A percentile compares a stretch with the other conserved stretches of the same genome.
phyloP scores from a whole-genome alignment of 2,797 vertebrate species.

The Pachyuromys duprasi region DNA sequence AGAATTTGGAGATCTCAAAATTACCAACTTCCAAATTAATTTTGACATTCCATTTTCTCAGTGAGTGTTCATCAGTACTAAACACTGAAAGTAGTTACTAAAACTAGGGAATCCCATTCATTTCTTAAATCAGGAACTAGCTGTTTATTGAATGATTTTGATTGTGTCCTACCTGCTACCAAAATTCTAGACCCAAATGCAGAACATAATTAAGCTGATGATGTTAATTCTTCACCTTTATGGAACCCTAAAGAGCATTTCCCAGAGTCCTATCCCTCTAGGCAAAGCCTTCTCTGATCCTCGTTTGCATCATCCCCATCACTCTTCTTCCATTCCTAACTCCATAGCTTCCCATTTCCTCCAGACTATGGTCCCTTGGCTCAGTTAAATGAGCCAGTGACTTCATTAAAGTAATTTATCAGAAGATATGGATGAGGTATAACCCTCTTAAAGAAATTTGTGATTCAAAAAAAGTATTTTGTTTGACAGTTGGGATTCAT shows the following conservation, averaged over 20 bases:
- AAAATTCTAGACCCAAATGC: slow-evolving; percentile 25
- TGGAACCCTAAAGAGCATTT: not conserved
- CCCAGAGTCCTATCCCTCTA: not conserved
- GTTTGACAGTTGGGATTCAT: slow-evolving; percentile 11
- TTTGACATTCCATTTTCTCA: slow-evolving; percentile 24
- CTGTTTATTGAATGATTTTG: not conserved
- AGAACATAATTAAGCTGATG: not conserved
- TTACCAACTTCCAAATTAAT: slow-evolving; percentile 30
- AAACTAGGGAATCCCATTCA: not conserved
- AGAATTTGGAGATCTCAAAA: slow-evolving; percentile 46
- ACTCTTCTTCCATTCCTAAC: not conserved
- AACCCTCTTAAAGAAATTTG: slow-evolving; percentile 56
- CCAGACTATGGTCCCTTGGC: slow-evolving; percentile 5
- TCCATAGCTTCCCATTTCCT: not conserved
- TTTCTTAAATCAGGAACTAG: slow-evolving; percentile 38
- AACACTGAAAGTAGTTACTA: not conserved
- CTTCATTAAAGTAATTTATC: slow-evolving; percentile 67
- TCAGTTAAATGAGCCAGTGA: slow-evolving; percentile 30
- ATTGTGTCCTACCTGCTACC: not conserved
- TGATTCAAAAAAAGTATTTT: slow-evolving; percentile 60
- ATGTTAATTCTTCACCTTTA: not conserved
- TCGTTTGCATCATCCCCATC: not conserved
- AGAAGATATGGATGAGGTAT: slow-evolving; percentile 56
- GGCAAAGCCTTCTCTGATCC: not conserved
- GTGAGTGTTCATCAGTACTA: not conserved